Conservation (phyloP, 2,888 invertebrate genomes). For the Thymelicus lineola region DNA sequence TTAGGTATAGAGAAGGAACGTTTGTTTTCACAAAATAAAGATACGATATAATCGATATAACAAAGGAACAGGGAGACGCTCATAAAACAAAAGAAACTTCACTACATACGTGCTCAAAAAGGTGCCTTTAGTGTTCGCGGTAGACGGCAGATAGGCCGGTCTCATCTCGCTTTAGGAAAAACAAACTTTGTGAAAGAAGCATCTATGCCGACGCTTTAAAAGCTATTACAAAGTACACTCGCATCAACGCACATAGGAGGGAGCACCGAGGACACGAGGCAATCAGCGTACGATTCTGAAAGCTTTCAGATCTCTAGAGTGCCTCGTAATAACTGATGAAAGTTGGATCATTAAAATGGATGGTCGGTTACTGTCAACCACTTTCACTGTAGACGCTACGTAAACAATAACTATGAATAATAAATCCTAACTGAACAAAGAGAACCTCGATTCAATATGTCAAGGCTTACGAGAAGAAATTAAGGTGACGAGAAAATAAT, state of each 20-base stretch:
- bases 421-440: slow-evolving; percentile 39
- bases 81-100: slow-evolving; percentile 33
- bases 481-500: slow-evolving; percentile 23
- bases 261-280: slow-evolving; percentile 8
- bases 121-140: slow-evolving; percentile 29
- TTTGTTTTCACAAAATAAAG: background rate
- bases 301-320: slow-evolving; percentile 35
- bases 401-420: slow-evolving; percentile 44
- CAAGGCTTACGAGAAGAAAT: slow-evolving; percentile 23
- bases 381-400: slow-evolving; percentile 51
- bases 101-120: slow-evolving; percentile 30
- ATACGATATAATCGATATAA: slow-evolving; percentile 19
- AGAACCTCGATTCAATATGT: slow-evolving; percentile 14
- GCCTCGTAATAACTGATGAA: slow-evolving; percentile 45
- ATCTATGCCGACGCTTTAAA: slow-evolving; percentile 15
- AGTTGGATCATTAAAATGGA: slow-evolving; percentile 52
- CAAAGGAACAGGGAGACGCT: slow-evolving; percentile 21
- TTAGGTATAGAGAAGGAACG: background rate
- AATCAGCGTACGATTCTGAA: slow-evolving; percentile 7
- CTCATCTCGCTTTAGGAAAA: slow-evolving; percentile 21
- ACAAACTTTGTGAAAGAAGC: slow-evolving; percentile 27
- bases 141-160: slow-evolving; percentile 17
- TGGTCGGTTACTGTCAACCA: slow-evolving; percentile 48
- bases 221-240: slow-evolving; percentile 20
- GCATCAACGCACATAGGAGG: slow-evolving; percentile 10